A percentile compares a stretch with the other conserved stretches of the same genome.
phyloP scores from a whole-genome alignment of 2,113 vertebrate species.

The Propithecus coquereli region DNA sequence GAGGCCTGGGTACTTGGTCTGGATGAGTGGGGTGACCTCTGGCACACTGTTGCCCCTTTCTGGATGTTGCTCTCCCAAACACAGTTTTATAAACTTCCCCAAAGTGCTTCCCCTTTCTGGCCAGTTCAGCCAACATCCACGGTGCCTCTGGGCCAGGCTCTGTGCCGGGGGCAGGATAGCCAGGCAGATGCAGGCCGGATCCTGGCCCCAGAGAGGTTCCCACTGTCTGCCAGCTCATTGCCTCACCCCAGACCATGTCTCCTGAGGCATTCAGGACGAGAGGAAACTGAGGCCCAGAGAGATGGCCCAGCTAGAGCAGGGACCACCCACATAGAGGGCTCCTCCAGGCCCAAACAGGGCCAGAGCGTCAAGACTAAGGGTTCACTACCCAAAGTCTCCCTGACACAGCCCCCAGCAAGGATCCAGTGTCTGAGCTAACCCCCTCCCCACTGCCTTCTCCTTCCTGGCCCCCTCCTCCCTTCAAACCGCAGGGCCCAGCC shows the following conservation, averaged over 20 bases:
- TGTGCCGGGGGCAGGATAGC: background rate
- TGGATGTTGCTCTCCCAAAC: background rate
- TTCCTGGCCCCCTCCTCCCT: slow-evolving; percentile 52
- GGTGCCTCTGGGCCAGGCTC: background rate
- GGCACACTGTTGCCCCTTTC: background rate
- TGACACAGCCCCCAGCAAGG: background rate
- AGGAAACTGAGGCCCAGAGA: slow-evolving; percentile 52
- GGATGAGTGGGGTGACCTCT: background rate
- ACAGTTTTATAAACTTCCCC: slow-evolving; percentile 52
- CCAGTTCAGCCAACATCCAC: slow-evolving; percentile 48
- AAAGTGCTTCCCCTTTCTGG: background rate
- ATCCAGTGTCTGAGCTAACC: background rate
- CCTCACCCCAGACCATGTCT: background rate
- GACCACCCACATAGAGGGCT: slow-evolving; percentile 48
- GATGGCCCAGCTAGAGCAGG: background rate
- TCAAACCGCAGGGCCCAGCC: slow-evolving; percentile 63
- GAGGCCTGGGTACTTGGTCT: background rate
- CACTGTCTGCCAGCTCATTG: background rate
- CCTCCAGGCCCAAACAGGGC: background rate
- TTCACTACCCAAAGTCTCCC: background rate
- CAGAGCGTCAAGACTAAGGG: background rate
- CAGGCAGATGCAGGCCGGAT: background rate
- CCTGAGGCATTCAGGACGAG: background rate
- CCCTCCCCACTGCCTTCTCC: slow-evolving; percentile 18
- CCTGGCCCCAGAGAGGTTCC: background rate